Percentiles rank a stretch among this genome's conserved stretches.
Evolutionary conservation across 2,888 invertebrate genomes (phyloP).

Genomic region (Gasteruption jaculator): DNA sequence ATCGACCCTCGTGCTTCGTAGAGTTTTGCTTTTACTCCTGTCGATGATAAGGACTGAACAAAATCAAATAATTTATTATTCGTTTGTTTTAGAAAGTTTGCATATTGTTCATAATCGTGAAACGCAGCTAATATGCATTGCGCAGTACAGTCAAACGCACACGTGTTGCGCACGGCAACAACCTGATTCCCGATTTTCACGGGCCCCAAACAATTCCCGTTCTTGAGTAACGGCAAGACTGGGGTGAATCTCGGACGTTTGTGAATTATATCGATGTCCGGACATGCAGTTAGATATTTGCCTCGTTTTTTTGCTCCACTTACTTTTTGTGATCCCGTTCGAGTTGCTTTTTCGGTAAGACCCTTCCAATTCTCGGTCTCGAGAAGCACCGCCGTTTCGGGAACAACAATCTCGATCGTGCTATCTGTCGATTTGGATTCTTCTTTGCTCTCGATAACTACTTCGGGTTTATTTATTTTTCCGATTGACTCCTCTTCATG

Average conservation of each 20-base stretch:
- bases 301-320: slow-evolving; percentile 9
- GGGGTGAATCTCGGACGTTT: slow-evolving; percentile 9
- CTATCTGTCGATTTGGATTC: slow-evolving; percentile 2
- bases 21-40: slow-evolving; percentile 11
- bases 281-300: slow-evolving; percentile 12
- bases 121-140: slow-evolving; percentile 6
- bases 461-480: no score
- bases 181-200: slow-evolving; percentile 5
- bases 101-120: slow-evolving; percentile 3
- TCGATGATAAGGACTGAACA: slow-evolving; percentile 8
- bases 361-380: slow-evolving; percentile 17
- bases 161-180: slow-evolving; percentile 14
- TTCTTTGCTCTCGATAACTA: no score
- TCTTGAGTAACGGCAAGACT: slow-evolving; percentile 12
- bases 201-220: slow-evolving; percentile 15
- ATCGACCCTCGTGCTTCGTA: slow-evolving; percentile 14
- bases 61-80: slow-evolving; percentile 6
- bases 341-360: not conserved
- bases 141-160: slow-evolving; percentile 5
- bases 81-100: slow-evolving; percentile 4
- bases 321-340: no score
- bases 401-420: no score
- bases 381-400: no score
- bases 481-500: no score
- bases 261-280: slow-evolving; percentile 15